Percentiles rank a stretch among this genome's conserved stretches.
Conservation (phyloP, 2,113 vertebrate species). For the Tragelaphus strepsiceros region DNA sequence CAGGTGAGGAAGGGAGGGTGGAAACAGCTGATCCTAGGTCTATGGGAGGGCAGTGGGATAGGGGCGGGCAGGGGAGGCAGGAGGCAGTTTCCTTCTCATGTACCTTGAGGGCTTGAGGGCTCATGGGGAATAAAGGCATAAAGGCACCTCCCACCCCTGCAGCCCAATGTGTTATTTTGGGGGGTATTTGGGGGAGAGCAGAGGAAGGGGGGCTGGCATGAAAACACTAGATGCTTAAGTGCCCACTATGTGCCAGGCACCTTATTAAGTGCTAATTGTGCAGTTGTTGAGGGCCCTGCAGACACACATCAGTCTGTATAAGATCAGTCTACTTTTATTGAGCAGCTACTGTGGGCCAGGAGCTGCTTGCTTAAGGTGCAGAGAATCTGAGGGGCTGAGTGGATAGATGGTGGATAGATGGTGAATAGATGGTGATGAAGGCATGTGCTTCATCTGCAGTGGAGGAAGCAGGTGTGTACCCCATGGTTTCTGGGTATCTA, state of each 20-base stretch:
- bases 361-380: background rate
- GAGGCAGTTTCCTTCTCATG: background rate
- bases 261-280: background rate
- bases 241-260: background rate
- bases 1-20: background rate
- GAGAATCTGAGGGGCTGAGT: background rate
- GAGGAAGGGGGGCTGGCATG: background rate
- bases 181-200: background rate
- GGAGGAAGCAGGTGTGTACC: background rate
- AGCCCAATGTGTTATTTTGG: background rate
- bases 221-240: background rate
- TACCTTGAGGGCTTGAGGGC: background rate
- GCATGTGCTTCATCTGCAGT: no score
- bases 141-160: background rate
- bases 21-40: conserved; percentile 5
- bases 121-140: conserved; percentile 43
- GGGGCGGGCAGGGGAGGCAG: background rate
- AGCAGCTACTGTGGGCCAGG: background rate
- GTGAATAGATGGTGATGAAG: background rate
- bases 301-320: accelerated
- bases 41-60: background rate
- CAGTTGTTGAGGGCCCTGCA: accelerated
- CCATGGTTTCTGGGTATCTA: background rate
- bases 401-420: background rate
- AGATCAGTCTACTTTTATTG: background rate